Conservation (phyloP, 1,140 invertebrate species). For the Akabosia matsudoensis region DNA sequence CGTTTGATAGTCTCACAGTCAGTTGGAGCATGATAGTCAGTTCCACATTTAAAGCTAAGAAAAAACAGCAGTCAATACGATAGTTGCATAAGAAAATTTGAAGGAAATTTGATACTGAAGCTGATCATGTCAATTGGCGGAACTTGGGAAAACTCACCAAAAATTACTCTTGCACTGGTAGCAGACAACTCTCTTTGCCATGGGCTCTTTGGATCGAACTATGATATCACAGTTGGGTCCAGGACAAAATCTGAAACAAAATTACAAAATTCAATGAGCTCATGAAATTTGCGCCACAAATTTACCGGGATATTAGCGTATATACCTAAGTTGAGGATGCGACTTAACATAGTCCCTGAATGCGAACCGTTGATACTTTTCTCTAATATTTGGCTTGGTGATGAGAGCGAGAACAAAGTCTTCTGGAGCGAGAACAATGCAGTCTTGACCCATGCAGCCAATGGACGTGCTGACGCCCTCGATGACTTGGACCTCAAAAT, state of each 20-base stretch:
- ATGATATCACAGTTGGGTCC: conserved; percentile 92
- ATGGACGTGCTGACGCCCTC: conserved; percentile 79
- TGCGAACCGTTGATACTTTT: conserved; percentile 91
- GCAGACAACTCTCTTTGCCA: conserved; percentile 78
- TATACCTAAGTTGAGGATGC: conserved; percentile 76
- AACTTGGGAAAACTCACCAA: conserved; percentile 61
- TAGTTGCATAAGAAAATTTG: not conserved
- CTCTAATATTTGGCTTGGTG: conserved; percentile 70
- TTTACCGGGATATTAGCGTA: not conserved
- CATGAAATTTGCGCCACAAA: not conserved
- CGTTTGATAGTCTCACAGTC: conserved; percentile 93
- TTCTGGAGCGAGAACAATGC: conserved; percentile 86
- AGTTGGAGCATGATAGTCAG: conserved; percentile 96
- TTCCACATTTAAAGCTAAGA: conserved; percentile 80
- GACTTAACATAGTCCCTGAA: conserved; percentile 95
- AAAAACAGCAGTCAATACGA: conserved; percentile 30
- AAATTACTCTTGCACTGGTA: conserved; percentile 72
- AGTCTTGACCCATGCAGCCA: conserved; percentile 93
- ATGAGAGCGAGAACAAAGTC: conserved; percentile 89
- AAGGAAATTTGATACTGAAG: no score
- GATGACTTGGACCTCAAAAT: conserved; percentile 92
- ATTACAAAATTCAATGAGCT: not conserved
- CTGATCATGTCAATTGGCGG: conserved; percentile 16
- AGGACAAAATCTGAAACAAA: conserved; percentile 71
- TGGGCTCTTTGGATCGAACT: conserved; percentile 68